Conservation (phyloP, 2,113 vertebrate genomes). For the Heterotilapia buettikoferi region DNA sequence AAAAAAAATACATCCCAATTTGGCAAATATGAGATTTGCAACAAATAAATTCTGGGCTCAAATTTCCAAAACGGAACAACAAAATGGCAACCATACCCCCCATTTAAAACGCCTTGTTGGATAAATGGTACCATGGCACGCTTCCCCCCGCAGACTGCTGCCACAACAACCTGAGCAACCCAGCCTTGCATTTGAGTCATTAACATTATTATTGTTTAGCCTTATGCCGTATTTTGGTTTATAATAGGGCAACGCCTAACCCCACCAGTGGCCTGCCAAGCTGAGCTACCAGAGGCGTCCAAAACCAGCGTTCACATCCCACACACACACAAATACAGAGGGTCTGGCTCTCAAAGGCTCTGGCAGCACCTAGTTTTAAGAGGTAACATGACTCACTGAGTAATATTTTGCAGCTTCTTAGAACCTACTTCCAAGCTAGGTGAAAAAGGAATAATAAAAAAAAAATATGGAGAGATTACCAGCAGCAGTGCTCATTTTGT, state of each 20-base stretch:
- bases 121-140: neutral
- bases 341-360: neutral
- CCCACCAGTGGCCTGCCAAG: conserved; percentile 31
- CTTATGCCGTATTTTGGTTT: conserved; percentile 44
- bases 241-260: conserved; percentile 52
- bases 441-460: neutral
- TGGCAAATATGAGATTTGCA: neutral
- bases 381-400: conserved; percentile 37
- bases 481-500: neutral
- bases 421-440: conserved; percentile 5
- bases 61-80: neutral
- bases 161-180: conserved; percentile 41
- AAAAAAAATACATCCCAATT: neutral
- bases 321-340: neutral
- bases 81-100: conserved; percentile 40
- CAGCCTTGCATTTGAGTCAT: conserved; percentile 3
- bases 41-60: neutral
- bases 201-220: conserved; percentile 50
- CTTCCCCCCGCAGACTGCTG: neutral
- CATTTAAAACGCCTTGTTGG: neutral
- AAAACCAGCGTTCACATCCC: conserved; percentile 17
- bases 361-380: conserved; percentile 34
- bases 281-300: conserved; percentile 20
- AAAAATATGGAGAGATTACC: neutral
- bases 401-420: conserved; percentile 23